Evolutionary conservation across 2,888 invertebrate species (phyloP).

Genomic region (Phaedon cochleariae): DNA sequence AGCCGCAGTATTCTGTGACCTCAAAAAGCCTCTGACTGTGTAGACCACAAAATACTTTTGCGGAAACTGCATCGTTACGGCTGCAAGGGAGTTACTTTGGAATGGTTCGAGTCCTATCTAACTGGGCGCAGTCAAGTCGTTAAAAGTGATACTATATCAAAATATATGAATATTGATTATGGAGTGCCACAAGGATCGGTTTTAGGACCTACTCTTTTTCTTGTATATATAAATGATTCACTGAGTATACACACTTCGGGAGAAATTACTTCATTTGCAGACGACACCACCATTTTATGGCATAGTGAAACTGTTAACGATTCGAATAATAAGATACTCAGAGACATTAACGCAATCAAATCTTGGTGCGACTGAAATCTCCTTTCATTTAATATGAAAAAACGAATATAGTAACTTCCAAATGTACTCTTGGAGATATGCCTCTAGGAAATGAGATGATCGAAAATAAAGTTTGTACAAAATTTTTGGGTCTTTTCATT

Average conservation of each 20-base stretch:
- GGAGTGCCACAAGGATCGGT: no score
- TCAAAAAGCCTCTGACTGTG: not conserved
- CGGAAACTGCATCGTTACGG: not conserved
- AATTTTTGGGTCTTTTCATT: no score
- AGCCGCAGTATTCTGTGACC: slow-evolving; percentile 2
- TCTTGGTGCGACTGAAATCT: not conserved
- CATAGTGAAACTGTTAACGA: not conserved
- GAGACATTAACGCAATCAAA: not conserved
- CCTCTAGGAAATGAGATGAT: no score
- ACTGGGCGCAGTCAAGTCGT: not conserved
- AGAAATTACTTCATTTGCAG: not conserved
- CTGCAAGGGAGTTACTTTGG: not conserved
- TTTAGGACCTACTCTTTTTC: no score
- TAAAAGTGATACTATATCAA: not conserved
- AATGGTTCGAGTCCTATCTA: not conserved
- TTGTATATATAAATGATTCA: no score
- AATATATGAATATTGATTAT: no score
- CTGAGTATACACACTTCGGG: no score
- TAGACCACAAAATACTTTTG: slow-evolving; percentile 1
- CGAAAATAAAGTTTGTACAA: no score
- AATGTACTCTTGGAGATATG: no score
- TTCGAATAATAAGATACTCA: not conserved
- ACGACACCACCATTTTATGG: not conserved
- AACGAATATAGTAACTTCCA: no score
- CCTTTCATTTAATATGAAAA: not conserved